phyloP scores from a whole-genome alignment of 2,888 invertebrate genomes.

The Caenorhabditis imperialis region DNA sequence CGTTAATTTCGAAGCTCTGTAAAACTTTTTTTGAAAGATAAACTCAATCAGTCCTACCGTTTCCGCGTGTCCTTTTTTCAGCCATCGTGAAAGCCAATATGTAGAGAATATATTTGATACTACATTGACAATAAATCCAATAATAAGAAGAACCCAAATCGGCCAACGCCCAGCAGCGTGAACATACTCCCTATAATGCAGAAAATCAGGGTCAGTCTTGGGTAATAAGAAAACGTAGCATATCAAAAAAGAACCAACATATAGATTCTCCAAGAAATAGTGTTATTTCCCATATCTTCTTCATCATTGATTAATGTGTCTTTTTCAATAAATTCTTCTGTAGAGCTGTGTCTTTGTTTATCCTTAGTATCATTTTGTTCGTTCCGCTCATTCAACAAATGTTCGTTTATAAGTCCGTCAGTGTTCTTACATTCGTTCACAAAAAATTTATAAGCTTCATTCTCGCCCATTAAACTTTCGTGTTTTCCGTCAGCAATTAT shows the following conservation, averaged over 20 bases:
- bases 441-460: conserved; percentile 28
- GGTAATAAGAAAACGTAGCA: no score
- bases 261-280: conserved; percentile 69
- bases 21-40: no score
- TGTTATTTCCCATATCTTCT: conserved; percentile 73
- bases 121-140: conserved; percentile 80
- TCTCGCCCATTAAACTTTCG: conserved; percentile 79
- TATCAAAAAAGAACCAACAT: conserved; percentile 61
- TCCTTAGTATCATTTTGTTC: no score
- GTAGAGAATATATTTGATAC: conserved; percentile 82
- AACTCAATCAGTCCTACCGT: no score
- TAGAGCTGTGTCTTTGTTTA: no score
- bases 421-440: conserved; percentile 20
- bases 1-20: conserved; percentile 56
- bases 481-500: conserved; percentile 82
- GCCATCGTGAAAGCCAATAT: conserved; percentile 83
- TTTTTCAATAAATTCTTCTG: no score
- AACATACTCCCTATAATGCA: conserved; percentile 80
- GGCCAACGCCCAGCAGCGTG: conserved; percentile 81
- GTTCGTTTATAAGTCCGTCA: conserved; percentile 1
- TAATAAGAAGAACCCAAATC: conserved; percentile 76
- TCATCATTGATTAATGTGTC: conserved; percentile 73
- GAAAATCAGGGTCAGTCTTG: no score
- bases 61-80: conserved; percentile 79
- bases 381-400: no score